phyloP scores from a whole-genome alignment of 2,888 invertebrate species.

The Amphipoea oculea region DNA sequence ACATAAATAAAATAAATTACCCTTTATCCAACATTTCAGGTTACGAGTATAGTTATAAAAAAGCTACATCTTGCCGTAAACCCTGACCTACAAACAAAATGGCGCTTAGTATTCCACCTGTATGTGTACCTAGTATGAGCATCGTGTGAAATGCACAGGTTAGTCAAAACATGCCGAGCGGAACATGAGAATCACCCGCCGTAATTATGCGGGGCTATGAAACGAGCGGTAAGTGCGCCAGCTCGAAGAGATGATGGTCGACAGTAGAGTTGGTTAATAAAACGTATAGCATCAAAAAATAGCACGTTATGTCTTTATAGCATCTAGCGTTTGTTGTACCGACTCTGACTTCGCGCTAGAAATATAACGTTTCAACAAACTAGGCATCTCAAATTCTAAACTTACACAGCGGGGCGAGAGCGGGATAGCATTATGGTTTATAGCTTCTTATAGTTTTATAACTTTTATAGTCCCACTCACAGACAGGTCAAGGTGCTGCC shows the following conservation, averaged over 20 bases:
- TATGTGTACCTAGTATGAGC: constrained; percentile 32
- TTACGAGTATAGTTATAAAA: constrained; percentile 31
- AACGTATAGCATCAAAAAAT: no score
- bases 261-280: no score
- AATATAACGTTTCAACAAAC: no score
- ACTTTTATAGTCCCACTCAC: no score
- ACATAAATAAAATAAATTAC: neutral
- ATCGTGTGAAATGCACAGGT: constrained; percentile 72
- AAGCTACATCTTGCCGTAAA: constrained; percentile 36
- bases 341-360: no score
- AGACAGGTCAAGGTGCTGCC: neutral
- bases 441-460: no score
- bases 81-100: constrained; percentile 75
- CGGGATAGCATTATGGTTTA: no score
- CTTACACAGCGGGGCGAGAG: no score
- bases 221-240: constrained; percentile 30
- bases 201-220: constrained; percentile 57
- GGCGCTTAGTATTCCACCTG: constrained; percentile 57
- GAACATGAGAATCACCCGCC: constrained; percentile 58
- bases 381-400: no score
- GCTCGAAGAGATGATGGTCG: no score
- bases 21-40: neutral
- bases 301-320: no score
- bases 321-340: no score
- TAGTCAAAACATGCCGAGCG: constrained; percentile 67